A percentile compares a stretch with the other conserved stretches of the same genome.
These are phyloP conservation scores for Sisyra nigra DNA, from an alignment of 2,888 invertebrate species.

Conservation along the genomic window DNA sequence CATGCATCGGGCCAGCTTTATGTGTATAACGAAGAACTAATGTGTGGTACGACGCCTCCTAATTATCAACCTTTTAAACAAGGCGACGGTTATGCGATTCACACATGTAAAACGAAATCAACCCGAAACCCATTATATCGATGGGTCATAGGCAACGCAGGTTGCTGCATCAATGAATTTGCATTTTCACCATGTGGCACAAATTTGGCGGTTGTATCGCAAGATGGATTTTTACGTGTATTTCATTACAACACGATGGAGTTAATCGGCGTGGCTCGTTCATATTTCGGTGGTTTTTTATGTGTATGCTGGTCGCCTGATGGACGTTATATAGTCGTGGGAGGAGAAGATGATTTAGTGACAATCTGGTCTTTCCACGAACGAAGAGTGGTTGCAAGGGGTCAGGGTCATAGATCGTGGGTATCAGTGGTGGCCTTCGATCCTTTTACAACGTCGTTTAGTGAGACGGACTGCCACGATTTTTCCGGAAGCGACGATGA, in stretches of 20 bases:
- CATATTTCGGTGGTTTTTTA: slow-evolving; percentile 94
- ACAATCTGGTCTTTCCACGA: slow-evolving; percentile 94
- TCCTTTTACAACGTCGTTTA: slow-evolving; percentile 62
- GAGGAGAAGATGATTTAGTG: slow-evolving; percentile 96
- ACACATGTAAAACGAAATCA: slow-evolving; percentile 91
- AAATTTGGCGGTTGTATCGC: slow-evolving; percentile 86
- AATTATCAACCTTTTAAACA: slow-evolving; percentile 91
- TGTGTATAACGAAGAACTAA: slow-evolving; percentile 90
- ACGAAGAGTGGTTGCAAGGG: slow-evolving; percentile 87
- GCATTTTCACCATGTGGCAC: slow-evolving; percentile 90
- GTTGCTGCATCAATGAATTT: slow-evolving; percentile 85
- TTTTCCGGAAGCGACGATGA: slow-evolving; percentile 39
- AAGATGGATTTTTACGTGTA: slow-evolving; percentile 87
- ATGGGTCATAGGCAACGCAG: slow-evolving; percentile 71
- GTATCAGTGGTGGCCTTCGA: slow-evolving; percentile 94
- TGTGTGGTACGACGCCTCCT: slow-evolving; percentile 79
- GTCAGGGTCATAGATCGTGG: slow-evolving; percentile 97
- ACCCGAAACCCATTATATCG: slow-evolving; percentile 89
- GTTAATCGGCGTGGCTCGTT: slow-evolving; percentile 78
- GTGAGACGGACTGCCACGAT: slow-evolving; percentile 37
- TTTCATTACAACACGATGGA: slow-evolving; percentile 98
- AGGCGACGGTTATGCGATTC: slow-evolving; percentile 85
- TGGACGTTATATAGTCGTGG: slow-evolving; percentile 85
- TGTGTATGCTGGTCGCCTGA: slow-evolving; percentile 99
- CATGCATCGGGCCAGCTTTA: slow-evolving; percentile 95